Percentiles rank a stretch among this genome's conserved stretches.
These are phyloP conservation scores for Agrochola lota DNA, from an alignment of 2,888 invertebrate genomes.

Conservation along the genomic window DNA sequence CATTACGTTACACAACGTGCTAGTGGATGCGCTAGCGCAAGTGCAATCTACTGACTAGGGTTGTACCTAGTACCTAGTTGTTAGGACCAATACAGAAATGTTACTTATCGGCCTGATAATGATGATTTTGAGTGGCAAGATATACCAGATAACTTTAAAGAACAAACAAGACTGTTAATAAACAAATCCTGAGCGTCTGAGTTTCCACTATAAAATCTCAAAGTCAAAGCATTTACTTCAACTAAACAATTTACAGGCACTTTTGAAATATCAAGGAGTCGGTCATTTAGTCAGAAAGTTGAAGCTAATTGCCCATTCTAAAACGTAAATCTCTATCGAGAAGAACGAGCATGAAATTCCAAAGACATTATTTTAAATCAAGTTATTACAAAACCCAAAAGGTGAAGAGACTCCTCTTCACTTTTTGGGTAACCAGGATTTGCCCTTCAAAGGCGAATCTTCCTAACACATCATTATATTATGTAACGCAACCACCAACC, in stretches of 20 bases:
- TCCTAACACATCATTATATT: not conserved
- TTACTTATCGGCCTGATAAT: not conserved
- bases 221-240: no score
- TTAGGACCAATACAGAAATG: not conserved
- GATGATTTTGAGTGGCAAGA: not conserved
- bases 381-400: no score
- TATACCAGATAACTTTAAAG: no score
- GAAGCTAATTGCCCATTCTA: no score
- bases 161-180: not conserved
- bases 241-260: no score
- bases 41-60: conserved; percentile 54
- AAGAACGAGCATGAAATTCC: no score
- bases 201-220: not conserved
- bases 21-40: conserved; percentile 48
- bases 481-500: conserved; percentile 12
- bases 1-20: conserved; percentile 57
- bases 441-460: not conserved
- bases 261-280: no score
- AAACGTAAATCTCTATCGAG: no score
- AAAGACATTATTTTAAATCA: no score
- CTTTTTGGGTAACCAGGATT: not conserved
- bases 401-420: no score
- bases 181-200: not conserved
- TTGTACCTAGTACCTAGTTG: conserved; percentile 18
- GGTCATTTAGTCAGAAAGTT: no score